A percentile compares a stretch with the other conserved stretches of the same genome.
Conservation (phyloP, 2,113 vertebrate genomes). For the Bos indicus region DNA sequence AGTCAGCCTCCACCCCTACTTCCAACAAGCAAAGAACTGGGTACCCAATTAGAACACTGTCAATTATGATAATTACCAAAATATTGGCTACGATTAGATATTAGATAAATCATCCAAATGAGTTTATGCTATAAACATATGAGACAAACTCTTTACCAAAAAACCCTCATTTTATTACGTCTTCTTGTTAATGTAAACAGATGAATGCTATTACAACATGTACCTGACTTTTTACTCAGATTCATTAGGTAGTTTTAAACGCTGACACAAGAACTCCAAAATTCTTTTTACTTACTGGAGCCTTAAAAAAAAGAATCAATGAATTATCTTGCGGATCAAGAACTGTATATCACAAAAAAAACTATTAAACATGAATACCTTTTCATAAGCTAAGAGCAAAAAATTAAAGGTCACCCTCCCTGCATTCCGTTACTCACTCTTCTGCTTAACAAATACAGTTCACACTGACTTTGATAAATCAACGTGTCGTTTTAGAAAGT, state of each 20-base stretch:
- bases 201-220: not conserved
- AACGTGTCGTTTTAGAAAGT: not conserved
- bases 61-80: not conserved
- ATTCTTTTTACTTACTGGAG: not conserved
- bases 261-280: not conserved
- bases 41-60: not conserved
- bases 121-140: not conserved
- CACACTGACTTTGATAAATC: not conserved
- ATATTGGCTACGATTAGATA: not conserved
- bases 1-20: not conserved
- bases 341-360: not conserved
- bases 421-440: conserved; percentile 42
- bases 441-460: not conserved
- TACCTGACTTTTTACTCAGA: not conserved
- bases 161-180: not conserved
- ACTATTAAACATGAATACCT: not conserved
- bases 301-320: not conserved
- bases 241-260: not conserved
- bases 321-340: not conserved
- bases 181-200: not conserved
- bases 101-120: not conserved
- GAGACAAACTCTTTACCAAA: not conserved
- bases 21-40: not conserved
- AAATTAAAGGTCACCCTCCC: conserved; percentile 41
- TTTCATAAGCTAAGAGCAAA: not conserved